phyloP scores from a whole-genome alignment of 2,113 vertebrate species.

The Danionella cerebrum region DNA sequence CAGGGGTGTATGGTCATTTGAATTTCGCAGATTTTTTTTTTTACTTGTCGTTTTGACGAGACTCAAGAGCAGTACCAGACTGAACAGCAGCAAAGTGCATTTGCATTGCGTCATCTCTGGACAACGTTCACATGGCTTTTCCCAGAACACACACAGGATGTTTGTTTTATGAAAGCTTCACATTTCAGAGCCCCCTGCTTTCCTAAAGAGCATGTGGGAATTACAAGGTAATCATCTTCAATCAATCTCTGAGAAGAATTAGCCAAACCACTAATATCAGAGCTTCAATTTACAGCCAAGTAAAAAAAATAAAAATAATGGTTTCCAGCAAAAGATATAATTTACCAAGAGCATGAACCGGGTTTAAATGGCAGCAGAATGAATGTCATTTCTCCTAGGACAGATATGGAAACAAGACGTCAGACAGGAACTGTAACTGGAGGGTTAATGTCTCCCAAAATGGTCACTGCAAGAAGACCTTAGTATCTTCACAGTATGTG shows the following conservation, averaged over 20 bases:
- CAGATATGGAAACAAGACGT: neutral
- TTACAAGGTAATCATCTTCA: neutral
- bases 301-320: neutral
- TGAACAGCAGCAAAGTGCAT: neutral
- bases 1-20: no score
- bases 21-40: no score
- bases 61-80: no score
- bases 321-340: neutral
- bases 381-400: neutral
- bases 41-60: no score
- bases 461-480: no score
- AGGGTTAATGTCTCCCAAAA: no score
- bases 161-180: conserved; percentile 22
- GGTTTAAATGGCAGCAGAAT: no score
- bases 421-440: neutral
- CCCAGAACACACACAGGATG: conserved; percentile 8
- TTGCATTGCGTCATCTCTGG: conserved; percentile 5
- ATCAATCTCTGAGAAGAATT: neutral
- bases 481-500: no score
- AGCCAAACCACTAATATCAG: neutral
- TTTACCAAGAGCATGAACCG: no score
- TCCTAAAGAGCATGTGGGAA: neutral
- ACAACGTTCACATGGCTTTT: neutral
- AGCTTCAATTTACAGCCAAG: neutral
- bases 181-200: neutral